phyloP scores from a whole-genome alignment of 1,140 invertebrate genomes.

The Eufriesea mexicana region DNA sequence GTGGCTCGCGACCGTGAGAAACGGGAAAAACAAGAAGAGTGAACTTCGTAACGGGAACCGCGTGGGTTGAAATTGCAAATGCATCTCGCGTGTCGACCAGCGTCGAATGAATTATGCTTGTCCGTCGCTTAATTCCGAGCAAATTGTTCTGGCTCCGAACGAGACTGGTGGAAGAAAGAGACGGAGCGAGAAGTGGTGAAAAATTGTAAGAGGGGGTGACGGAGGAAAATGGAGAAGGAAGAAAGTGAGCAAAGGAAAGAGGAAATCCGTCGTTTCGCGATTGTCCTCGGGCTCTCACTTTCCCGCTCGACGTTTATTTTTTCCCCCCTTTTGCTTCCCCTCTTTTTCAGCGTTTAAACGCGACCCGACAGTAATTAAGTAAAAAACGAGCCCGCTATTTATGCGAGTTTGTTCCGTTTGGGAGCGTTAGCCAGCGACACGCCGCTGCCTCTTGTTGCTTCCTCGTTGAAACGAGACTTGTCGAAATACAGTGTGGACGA shows the following conservation, averaged over 20 bases:
- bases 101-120: conserved; percentile 26
- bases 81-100: neutral
- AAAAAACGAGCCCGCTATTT: conserved; percentile 40
- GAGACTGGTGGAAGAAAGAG: no score
- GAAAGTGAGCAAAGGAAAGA: neutral
- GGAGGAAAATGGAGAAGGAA: neutral
- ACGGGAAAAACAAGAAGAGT: neutral
- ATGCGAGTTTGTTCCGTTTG: conserved; percentile 25
- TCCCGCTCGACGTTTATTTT: neutral
- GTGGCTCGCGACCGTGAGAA: neutral
- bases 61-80: conserved; percentile 13
- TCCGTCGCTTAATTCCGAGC: neutral
- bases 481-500: neutral
- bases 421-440: neutral
- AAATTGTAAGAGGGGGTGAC: no score
- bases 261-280: conserved; percentile 14
- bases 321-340: neutral
- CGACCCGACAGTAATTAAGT: conserved; percentile 30
- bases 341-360: neutral
- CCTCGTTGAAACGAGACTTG: neutral
- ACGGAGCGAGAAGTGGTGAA: neutral
- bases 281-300: conserved; percentile 22
- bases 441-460: neutral
- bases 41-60: neutral
- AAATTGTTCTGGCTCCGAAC: conserved; percentile 3